These are phyloP conservation scores for Andrena dorsata DNA, from an alignment of 2,888 invertebrate species.

Conservation along the genomic window DNA sequence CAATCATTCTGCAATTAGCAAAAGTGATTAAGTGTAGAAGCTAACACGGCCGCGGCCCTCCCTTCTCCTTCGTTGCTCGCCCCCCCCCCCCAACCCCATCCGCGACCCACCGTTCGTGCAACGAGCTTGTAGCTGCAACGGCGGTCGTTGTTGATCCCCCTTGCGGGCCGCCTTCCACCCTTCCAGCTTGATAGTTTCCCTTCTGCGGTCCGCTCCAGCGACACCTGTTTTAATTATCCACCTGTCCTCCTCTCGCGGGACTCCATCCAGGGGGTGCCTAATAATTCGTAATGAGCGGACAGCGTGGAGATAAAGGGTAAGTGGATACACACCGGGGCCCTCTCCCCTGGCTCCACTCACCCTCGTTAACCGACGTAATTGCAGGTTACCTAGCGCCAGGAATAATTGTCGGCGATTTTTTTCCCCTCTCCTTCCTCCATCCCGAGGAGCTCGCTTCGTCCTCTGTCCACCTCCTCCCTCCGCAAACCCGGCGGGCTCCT, in stretches of 20 bases:
- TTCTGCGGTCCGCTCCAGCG: slow-evolving; percentile 8
- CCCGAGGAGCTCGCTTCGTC: not conserved
- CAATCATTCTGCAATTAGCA: slow-evolving; percentile 83
- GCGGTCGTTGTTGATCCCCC: slow-evolving; percentile 34
- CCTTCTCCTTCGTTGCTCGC: not conserved
- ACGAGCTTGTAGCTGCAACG: slow-evolving; percentile 3
- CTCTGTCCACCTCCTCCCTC: slow-evolving; percentile 19
- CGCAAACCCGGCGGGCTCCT: slow-evolving; percentile 51
- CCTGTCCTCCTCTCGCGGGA: slow-evolving; percentile 46
- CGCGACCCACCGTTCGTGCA: not conserved
- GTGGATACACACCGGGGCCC: slow-evolving; percentile 33
- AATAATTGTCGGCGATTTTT: slow-evolving; percentile 64
- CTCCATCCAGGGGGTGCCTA: slow-evolving; percentile 19
- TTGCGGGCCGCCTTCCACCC: slow-evolving; percentile 21
- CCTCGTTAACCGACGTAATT: slow-evolving; percentile 65
- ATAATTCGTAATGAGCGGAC: slow-evolving; percentile 54
- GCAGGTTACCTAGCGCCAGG: slow-evolving; percentile 47
- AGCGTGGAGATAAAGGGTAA: slow-evolving; percentile 21
- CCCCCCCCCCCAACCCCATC: no score
- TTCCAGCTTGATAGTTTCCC: slow-evolving; percentile 5
- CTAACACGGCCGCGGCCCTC: slow-evolving; percentile 59
- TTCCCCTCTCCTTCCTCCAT: slow-evolving; percentile 1
- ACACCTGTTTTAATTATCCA: slow-evolving; percentile 71
- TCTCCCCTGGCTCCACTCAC: not conserved
- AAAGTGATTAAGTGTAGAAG: slow-evolving; percentile 81